phyloP scores from a whole-genome alignment of 2,888 invertebrate genomes.

The Melinaea marsaeus region DNA sequence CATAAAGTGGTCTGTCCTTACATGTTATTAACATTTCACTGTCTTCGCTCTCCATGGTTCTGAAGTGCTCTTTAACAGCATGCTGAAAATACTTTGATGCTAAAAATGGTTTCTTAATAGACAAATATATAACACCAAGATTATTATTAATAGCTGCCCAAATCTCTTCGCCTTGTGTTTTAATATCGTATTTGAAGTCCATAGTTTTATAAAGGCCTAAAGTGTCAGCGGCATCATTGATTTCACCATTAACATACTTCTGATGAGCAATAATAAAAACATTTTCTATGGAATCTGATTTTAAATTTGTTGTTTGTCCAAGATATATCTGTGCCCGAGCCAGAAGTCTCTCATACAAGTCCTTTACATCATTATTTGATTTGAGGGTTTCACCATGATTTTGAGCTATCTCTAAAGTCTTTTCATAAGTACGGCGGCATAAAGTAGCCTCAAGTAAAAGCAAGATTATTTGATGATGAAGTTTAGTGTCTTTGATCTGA shows the following conservation, averaged over 20 bases:
- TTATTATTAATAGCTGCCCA: constrained; percentile 85
- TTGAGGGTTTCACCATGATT: constrained; percentile 57
- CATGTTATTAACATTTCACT: constrained; percentile 63
- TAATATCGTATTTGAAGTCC: constrained; percentile 61
- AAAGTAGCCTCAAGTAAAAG: constrained; percentile 65
- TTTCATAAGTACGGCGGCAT: constrained; percentile 66
- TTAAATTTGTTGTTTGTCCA: constrained; percentile 49
- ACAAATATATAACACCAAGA: constrained; percentile 88
- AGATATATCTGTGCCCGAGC: constrained; percentile 62
- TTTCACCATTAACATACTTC: constrained; percentile 65
- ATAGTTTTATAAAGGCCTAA: constrained; percentile 60
- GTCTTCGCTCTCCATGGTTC: constrained; percentile 63
- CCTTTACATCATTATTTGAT: constrained; percentile 52
- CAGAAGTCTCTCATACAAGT: constrained; percentile 61
- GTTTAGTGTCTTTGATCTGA: constrained; percentile 62
- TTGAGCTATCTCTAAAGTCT: constrained; percentile 62
- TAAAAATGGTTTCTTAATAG: constrained; percentile 87
- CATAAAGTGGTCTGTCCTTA: constrained; percentile 79
- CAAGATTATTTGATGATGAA: constrained; percentile 59
- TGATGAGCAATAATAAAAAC: constrained; percentile 68
- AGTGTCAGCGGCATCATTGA: constrained; percentile 60
- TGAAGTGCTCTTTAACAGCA: constrained; percentile 85
- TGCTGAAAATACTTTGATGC: constrained; percentile 88
- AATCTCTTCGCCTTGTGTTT: constrained; percentile 68
- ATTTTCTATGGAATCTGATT: constrained; percentile 67